These are phyloP conservation scores for Sesamia nonagrioides DNA, from an alignment of 1,140 invertebrate genomes.

Conservation along the genomic window DNA sequence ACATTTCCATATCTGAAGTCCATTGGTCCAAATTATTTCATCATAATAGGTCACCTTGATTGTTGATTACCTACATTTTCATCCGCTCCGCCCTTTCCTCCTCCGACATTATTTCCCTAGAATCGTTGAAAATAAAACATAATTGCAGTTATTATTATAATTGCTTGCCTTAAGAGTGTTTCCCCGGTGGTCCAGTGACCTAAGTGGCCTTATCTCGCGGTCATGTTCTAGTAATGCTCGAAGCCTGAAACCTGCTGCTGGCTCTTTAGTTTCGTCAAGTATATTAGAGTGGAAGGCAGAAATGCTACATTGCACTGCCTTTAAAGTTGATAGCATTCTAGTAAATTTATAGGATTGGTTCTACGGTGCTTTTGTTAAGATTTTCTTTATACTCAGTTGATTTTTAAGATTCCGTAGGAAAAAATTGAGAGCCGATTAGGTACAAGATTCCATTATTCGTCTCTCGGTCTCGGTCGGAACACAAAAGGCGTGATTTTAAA, in stretches of 20 bases:
- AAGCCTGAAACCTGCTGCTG: neutral
- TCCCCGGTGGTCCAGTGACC: constrained; percentile 30
- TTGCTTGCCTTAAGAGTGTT: constrained; percentile 15
- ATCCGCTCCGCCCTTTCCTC: constrained; percentile 1
- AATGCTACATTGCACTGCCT: neutral
- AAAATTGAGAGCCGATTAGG: no score
- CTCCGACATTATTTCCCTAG: neutral
- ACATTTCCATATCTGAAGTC: no score
- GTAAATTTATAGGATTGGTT: no score
- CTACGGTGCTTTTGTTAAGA: neutral
- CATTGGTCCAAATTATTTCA: no score
- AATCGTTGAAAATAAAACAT: constrained; percentile 12
- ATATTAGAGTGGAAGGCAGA: neutral
- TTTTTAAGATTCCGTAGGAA: no score
- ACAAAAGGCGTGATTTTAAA: no score
- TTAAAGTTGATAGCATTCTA: neutral
- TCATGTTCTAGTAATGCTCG: constrained; percentile 7
- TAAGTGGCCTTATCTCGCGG: constrained; percentile 8
- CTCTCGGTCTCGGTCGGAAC: no score
- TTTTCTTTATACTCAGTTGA: neutral
- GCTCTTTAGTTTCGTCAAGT: neutral
- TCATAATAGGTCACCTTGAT: no score
- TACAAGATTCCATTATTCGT: no score
- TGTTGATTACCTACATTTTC: neutral
- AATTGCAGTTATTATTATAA: constrained; percentile 22